phyloP scores from a whole-genome alignment of 1,140 invertebrate genomes.

The Halictus rubicundus region DNA sequence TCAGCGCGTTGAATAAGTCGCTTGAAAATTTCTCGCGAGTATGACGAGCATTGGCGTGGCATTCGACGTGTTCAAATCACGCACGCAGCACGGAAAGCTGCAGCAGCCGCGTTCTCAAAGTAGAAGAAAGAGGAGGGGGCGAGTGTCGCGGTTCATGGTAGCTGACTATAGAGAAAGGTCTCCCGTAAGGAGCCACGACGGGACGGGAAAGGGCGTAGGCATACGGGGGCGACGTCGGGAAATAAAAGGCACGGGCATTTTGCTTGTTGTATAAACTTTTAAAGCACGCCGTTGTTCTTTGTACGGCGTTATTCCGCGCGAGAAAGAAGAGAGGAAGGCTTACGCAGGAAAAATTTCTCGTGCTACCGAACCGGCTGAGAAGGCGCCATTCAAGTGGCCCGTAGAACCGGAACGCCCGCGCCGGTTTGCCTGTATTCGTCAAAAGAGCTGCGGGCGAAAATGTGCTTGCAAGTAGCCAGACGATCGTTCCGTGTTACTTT shows the following conservation, averaged over 20 bases:
- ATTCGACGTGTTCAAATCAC: too few relatives aligned
- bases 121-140: not conserved
- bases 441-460: slow-evolving; percentile 58
- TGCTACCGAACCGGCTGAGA: slow-evolving; percentile 47
- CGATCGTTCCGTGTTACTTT: slow-evolving; percentile 63
- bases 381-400: slow-evolving; percentile 50
- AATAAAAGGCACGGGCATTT: slow-evolving; percentile 27
- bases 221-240: not conserved
- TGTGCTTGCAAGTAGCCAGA: slow-evolving; percentile 47
- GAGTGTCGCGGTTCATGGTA: not conserved
- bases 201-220: not conserved
- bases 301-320: slow-evolving; percentile 11
- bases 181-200: not conserved
- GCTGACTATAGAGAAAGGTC: not conserved
- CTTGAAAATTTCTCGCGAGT: too few relatives aligned
- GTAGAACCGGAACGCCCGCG: slow-evolving; percentile 34
- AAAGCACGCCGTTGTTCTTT: slow-evolving; percentile 17
- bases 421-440: slow-evolving; percentile 45
- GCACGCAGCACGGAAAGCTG: too few relatives aligned
- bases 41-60: too few relatives aligned
- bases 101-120: not conserved
- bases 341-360: slow-evolving; percentile 33
- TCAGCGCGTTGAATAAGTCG: too few relatives aligned
- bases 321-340: not conserved
- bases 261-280: slow-evolving; percentile 42